These are phyloP conservation scores for Numenius phaeopus DNA, from an alignment of 2,797 vertebrate genomes.

Conservation along the genomic window DNA sequence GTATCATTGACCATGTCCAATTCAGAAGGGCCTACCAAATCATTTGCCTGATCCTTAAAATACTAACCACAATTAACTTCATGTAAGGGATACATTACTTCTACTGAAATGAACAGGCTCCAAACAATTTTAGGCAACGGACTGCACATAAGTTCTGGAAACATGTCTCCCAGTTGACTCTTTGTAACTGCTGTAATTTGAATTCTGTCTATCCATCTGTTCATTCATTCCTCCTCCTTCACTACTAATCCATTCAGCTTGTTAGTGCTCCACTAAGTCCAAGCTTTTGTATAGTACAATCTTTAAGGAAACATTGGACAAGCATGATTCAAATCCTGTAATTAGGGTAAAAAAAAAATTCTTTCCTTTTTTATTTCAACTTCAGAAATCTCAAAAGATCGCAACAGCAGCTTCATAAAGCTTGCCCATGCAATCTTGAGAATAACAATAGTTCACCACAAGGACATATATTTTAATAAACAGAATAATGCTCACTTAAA, in stretches of 20 bases:
- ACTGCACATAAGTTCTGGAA: not conserved
- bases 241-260: not conserved
- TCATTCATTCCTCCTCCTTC: not conserved
- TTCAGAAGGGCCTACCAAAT: not conserved
- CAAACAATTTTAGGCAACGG: not conserved
- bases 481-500: not conserved
- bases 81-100: not conserved
- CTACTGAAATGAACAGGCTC: not conserved
- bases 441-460: not conserved
- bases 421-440: not conserved
- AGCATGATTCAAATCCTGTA: not conserved
- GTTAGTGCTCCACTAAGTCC: not conserved
- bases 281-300: rapidly evolving
- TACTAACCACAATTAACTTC: not conserved
- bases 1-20: rapidly evolving
- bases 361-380: not conserved
- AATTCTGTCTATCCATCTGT: not conserved
- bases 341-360: not conserved
- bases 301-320: not conserved
- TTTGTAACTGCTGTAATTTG: not conserved
- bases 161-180: not conserved
- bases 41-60: not conserved
- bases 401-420: not conserved
- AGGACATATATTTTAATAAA: not conserved
- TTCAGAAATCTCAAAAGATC: not conserved